Conservation (phyloP, 2,888 invertebrate species). For the Eupithecia insigniata region DNA sequence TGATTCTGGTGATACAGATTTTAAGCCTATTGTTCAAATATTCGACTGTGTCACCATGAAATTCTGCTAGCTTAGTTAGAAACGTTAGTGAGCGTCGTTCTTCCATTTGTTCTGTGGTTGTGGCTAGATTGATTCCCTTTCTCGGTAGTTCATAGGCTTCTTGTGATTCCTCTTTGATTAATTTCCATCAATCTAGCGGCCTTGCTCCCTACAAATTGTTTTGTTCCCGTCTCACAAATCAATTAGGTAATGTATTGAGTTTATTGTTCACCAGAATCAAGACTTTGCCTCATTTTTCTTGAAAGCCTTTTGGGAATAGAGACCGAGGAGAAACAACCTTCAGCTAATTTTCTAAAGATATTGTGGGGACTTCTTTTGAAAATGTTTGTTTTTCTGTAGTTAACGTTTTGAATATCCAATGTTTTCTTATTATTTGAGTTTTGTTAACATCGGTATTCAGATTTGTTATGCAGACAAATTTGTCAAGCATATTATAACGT, state of each 20-base stretch:
- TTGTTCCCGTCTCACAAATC: constrained; percentile 26
- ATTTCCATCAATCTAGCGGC: constrained; percentile 57
- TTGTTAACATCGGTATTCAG: not conserved
- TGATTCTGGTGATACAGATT: too few species aligned
- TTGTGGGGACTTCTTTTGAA: not conserved
- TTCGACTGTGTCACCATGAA: not conserved
- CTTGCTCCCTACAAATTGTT: constrained; percentile 34
- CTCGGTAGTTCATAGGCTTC: constrained; percentile 55
- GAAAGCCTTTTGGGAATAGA: constrained; percentile 4
- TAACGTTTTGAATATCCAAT: not conserved
- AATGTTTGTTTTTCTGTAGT: not conserved
- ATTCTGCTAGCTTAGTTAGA: not conserved
- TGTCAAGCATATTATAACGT: not conserved
- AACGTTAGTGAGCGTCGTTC: constrained; percentile 10
- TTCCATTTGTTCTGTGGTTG: constrained; percentile 33
- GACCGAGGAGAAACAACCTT: not conserved
- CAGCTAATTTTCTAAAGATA: not conserved
- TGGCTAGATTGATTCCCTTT: constrained; percentile 58
- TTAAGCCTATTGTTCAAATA: not conserved
- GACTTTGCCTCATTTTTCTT: not conserved
- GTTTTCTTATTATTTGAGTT: not conserved
- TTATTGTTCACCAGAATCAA: constrained; percentile 8
- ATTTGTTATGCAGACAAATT: not conserved
- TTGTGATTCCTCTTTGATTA: constrained; percentile 65
- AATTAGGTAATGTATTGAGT: constrained; percentile 27